These are phyloP conservation scores for Pterocles gutturalis DNA, from an alignment of 2,113 vertebrate species.

Conservation along the genomic window DNA sequence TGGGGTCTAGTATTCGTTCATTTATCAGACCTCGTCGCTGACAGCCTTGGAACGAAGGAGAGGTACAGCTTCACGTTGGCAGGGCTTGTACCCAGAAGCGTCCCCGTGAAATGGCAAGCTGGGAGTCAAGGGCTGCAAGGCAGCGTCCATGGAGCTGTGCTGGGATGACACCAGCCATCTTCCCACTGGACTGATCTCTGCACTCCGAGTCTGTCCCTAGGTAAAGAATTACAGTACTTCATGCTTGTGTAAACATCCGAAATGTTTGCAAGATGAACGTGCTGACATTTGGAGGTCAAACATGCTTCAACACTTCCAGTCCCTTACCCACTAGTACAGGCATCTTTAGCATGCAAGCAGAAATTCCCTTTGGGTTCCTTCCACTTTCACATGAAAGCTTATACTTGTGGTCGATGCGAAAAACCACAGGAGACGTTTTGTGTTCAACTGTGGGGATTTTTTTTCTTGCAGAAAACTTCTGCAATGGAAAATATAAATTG, in stretches of 20 bases:
- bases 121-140: neutral
- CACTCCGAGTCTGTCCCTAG: neutral
- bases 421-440: neutral
- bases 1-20: rapidly evolving
- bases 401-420: neutral
- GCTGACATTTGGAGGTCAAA: conserved; percentile 40
- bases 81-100: rapidly evolving
- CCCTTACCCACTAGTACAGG: neutral
- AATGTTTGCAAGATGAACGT: neutral
- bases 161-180: neutral
- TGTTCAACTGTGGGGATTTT: neutral
- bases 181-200: neutral
- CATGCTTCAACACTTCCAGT: neutral
- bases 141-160: neutral
- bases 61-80: rapidly evolving
- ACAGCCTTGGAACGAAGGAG: neutral
- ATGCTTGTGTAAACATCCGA: neutral
- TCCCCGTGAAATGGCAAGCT: neutral
- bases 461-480: neutral
- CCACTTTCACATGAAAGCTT: neutral
- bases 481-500: neutral
- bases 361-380: neutral
- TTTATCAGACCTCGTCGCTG: neutral
- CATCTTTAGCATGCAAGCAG: neutral
- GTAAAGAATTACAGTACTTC: neutral